phyloP scores from a whole-genome alignment of 2,888 invertebrate genomes.

The Saturnia japonica region DNA sequence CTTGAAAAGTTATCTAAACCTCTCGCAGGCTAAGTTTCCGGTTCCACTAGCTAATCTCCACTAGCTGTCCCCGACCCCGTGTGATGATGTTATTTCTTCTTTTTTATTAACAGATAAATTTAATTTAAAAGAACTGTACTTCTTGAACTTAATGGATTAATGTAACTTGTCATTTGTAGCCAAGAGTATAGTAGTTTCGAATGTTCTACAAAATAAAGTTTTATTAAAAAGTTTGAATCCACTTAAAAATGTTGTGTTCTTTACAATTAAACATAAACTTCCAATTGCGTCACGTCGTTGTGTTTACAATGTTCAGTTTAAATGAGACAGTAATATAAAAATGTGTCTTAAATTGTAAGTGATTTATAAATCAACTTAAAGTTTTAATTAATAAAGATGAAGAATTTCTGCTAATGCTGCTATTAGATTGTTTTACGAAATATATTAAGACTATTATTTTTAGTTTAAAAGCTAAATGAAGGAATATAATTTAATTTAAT shows the following conservation, averaged over 20 bases:
- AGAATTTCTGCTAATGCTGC: no score
- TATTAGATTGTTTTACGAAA: background rate
- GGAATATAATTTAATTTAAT: background rate
- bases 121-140: background rate
- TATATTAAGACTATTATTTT: background rate
- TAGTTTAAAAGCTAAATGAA: background rate
- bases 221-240: background rate
- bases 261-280: background rate
- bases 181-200: background rate
- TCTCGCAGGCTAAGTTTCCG: no score
- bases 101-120: background rate
- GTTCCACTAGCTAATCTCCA: no score
- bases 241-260: background rate
- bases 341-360: background rate
- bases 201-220: background rate
- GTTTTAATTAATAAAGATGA: background rate
- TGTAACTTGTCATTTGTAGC: background rate
- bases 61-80: no score
- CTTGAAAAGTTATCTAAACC: no score
- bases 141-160: background rate
- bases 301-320: background rate
- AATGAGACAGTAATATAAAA: background rate
- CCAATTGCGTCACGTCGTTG: background rate
- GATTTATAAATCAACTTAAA: background rate
- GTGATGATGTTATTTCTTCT: no score